Percentiles rank a stretch among this genome's conserved stretches.
Evolutionary conservation across 2,888 invertebrate genomes (phyloP).

Genomic region (Heliconius ethilla): DNA sequence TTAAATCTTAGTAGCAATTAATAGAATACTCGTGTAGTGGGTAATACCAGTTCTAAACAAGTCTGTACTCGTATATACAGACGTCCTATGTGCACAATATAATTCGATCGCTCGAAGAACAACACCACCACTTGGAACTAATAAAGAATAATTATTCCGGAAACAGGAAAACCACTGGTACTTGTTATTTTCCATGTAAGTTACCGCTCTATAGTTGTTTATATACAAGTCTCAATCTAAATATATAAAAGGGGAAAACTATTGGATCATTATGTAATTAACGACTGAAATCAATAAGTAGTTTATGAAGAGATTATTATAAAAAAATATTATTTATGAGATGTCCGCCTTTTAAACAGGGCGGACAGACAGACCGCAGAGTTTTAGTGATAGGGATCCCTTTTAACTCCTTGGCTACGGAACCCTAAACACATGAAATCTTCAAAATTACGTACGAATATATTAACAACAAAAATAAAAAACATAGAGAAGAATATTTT

Average conservation of each 20-base stretch:
- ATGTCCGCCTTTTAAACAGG: too few relatives aligned
- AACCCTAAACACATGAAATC: too few relatives aligned
- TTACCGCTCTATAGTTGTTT: background rate
- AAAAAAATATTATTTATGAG: too few relatives aligned
- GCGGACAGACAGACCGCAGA: too few relatives aligned
- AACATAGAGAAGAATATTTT: background rate
- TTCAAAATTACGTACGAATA: too few relatives aligned
- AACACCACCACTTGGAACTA: background rate
- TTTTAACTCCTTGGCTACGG: too few relatives aligned
- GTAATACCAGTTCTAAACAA: background rate
- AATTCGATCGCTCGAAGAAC: background rate
- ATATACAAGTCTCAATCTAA: background rate
- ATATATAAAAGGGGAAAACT: background rate
- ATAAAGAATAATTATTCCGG: constrained; percentile 17
- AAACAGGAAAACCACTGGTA: constrained; percentile 13
- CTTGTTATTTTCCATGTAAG: constrained; percentile 14
- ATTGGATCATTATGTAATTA: background rate
- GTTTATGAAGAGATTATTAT: background rate
- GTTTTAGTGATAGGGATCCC: too few relatives aligned
- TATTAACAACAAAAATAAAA: background rate
- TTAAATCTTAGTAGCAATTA: background rate
- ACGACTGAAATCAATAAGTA: background rate
- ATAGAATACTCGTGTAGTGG: background rate
- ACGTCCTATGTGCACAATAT: background rate
- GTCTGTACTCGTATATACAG: background rate